Conservation (phyloP, 2,113 vertebrate genomes). For the Marcusenius ussheri region DNA sequence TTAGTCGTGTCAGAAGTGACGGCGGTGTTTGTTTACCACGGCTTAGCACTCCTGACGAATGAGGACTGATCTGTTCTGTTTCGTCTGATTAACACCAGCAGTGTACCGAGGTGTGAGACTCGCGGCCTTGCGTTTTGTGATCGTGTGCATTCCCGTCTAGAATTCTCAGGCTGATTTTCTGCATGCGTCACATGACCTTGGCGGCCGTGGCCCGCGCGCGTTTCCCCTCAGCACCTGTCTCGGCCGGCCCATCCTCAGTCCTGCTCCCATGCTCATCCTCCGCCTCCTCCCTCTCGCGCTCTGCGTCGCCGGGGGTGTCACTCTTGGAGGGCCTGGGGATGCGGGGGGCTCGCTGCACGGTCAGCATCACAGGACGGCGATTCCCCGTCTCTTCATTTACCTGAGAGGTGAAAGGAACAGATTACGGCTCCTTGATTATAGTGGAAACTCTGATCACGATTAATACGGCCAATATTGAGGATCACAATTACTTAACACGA, state of each 20-base stretch:
- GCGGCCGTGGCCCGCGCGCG: not conserved
- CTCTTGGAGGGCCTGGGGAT: slow-evolving; percentile 68
- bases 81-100: not conserved
- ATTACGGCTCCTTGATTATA: not conserved
- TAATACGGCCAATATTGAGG: not conserved
- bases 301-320: slow-evolving; percentile 68
- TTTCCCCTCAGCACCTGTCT: slow-evolving; percentile 37
- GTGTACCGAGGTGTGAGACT: not conserved
- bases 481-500: not conserved
- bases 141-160: not conserved
- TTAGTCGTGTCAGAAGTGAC: not conserved
- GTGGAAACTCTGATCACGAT: not conserved
- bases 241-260: slow-evolving; percentile 51
- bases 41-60: not conserved
- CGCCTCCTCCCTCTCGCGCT: slow-evolving; percentile 65
- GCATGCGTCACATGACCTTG: not conserved
- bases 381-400: slow-evolving; percentile 92
- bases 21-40: not conserved
- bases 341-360: slow-evolving; percentile 75
- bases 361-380: slow-evolving; percentile 83
- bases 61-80: not conserved
- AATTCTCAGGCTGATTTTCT: not conserved
- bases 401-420: slow-evolving; percentile 43
- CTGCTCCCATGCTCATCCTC: slow-evolving; percentile 65
- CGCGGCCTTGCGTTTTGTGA: not conserved